Conservation (phyloP, 2,888 invertebrate genomes). For the Lucinisca nassula region DNA sequence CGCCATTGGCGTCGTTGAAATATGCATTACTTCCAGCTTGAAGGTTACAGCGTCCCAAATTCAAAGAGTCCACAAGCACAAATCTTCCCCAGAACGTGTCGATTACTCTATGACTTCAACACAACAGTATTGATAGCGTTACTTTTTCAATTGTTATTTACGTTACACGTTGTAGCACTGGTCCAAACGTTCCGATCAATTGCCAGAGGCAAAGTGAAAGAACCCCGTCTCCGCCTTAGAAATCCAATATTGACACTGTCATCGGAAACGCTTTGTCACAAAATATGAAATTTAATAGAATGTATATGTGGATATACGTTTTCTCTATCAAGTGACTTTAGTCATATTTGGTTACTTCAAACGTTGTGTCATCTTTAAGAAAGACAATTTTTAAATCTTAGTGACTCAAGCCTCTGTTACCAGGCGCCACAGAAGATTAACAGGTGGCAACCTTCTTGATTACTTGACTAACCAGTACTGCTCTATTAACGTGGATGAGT, state of each 20-base stretch:
- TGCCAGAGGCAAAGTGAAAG: background rate
- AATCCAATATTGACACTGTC: background rate
- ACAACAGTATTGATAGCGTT: too few relatives aligned
- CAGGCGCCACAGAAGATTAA: background rate
- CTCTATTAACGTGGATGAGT: background rate
- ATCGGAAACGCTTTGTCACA: background rate
- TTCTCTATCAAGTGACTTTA: background rate
- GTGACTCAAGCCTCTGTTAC: background rate
- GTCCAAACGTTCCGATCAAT: background rate
- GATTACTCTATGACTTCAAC: too few relatives aligned
- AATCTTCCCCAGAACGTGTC: too few relatives aligned
- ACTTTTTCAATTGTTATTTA: too few relatives aligned
- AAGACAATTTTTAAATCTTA: background rate
- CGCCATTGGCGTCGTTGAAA: constrained; percentile 65
- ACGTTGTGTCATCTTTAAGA: background rate
- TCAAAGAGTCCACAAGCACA: too few relatives aligned
- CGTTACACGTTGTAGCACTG: too few relatives aligned
- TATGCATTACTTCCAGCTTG: constrained; percentile 69
- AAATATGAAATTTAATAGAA: background rate
- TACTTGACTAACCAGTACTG: background rate
- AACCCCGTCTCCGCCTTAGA: background rate
- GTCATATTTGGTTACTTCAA: background rate
- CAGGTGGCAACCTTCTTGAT: background rate
- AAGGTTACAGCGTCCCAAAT: background rate
- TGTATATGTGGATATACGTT: background rate